Evolutionary conservation across 2,113 vertebrate genomes (phyloP), one percentile per base, ranked within the genome.

Genomic region (Syngnathus scovelli): DNA sequence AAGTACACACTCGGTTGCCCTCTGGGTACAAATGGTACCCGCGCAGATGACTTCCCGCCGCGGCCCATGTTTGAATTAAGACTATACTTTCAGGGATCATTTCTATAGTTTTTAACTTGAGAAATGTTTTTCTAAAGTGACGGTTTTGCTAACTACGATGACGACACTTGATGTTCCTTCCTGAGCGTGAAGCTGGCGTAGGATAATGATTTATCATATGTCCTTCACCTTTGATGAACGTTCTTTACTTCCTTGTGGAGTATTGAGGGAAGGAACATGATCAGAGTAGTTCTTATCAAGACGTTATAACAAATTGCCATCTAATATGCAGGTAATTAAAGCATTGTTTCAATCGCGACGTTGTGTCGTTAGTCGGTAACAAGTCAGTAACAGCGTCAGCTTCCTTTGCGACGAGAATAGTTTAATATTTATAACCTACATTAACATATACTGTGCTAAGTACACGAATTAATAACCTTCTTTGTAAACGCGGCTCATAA

Each of bases 81-180:
- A 51, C 49, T 51, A 51, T 51, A 51, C 49, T 51, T 51, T 51
- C 49, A 51, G 49, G 18, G 19, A 52, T 52, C 19, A 52, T 52
- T 52, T 52, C 49, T 52, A 52, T 88, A 89, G 82, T 85, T 66
- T 0, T 0, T 83, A 3, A 87, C 87, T 82, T 68, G 72, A 72
- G 84, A 84, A 85, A 82, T 88, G 81, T 67, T 74, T 86, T 86
- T 87, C 78, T 78, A 83, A 87, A 79, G 63, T 81, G 86, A 23
- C 58, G 46, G 86, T 87, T 78, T 83, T 68, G 59, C 72, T 19
- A 78, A 23, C 82, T 80, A 83, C 44, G 79, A 86, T 75, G 83
- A 87, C 8, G 86, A 89, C 74, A 0, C 0, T 13, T n/a, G 81
- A 82, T 83, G 27, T 77, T 83, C 44, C 8, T 15, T 80, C 69